Conservation (phyloP, 2,888 invertebrate species). For the Papilio demoleus region DNA sequence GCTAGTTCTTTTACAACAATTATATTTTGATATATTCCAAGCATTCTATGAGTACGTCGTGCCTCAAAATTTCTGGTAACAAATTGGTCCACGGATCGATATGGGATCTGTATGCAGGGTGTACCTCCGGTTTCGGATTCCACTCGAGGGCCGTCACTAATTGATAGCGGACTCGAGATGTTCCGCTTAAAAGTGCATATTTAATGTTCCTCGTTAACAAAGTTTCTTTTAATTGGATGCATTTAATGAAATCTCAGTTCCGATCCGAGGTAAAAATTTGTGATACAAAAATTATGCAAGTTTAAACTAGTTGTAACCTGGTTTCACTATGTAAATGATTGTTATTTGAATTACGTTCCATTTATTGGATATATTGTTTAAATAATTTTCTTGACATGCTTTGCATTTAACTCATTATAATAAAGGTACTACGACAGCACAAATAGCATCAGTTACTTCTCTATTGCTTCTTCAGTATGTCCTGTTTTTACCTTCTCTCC, state of each 20-base stretch:
- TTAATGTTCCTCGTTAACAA: constrained; percentile 40
- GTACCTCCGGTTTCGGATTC: constrained; percentile 36
- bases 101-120: constrained; percentile 39
- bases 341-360: neutral
- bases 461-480: too few species aligned
- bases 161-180: constrained; percentile 40
- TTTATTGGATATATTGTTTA: neutral
- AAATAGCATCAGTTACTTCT: too few species aligned
- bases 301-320: constrained; percentile 13
- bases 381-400: neutral
- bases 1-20: neutral
- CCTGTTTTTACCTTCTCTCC: too few species aligned
- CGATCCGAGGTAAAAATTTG: constrained; percentile 1
- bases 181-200: constrained; percentile 39
- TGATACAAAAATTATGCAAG: constrained; percentile 6
- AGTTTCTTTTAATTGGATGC: constrained; percentile 38
- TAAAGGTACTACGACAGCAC: too few species aligned
- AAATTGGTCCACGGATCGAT: constrained; percentile 39
- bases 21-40: constrained; percentile 19
- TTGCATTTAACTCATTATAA: too few species aligned
- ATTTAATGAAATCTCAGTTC: constrained; percentile 28
- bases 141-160: constrained; percentile 39
- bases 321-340: neutral
- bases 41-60: neutral
- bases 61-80: constrained; percentile 27